Evolutionary conservation across 2,888 invertebrate genomes (phyloP).

Genomic region (Cheilosia variabilis): DNA sequence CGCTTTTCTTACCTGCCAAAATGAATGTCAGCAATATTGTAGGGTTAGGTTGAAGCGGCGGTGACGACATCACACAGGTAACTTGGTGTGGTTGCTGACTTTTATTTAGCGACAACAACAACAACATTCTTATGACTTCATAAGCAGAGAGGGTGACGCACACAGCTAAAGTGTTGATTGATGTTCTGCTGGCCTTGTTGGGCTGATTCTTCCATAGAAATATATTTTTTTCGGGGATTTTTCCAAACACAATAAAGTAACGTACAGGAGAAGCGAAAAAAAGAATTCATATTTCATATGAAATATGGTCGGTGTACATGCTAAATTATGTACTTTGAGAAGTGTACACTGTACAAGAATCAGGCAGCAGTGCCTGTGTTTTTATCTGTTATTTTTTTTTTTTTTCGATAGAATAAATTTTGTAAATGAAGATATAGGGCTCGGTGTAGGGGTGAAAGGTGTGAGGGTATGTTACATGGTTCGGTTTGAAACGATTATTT

Average conservation of each 20-base stretch:
- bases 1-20: slow-evolving; percentile 41
- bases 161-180: slow-evolving; percentile 59
- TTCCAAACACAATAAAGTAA: slow-evolving; percentile 27
- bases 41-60: slow-evolving; percentile 36
- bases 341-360: neutral
- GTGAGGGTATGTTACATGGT: slow-evolving; percentile 36
- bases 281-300: slow-evolving; percentile 66
- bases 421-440: slow-evolving; percentile 32
- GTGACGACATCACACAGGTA: slow-evolving; percentile 59
- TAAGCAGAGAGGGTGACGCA: slow-evolving; percentile 20
- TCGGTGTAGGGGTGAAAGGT: neutral
- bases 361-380: slow-evolving; percentile 4
- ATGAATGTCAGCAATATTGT: slow-evolving; percentile 39
- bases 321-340: slow-evolving; percentile 67
- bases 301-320: slow-evolving; percentile 70
- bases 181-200: slow-evolving; percentile 56
- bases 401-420: slow-evolving; percentile 70
- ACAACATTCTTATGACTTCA: slow-evolving; percentile 67
- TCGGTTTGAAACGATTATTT: slow-evolving; percentile 68
- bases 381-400: slow-evolving; percentile 55
- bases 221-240: slow-evolving; percentile 22
- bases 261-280: slow-evolving; percentile 12
- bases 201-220: neutral
- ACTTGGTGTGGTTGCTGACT: slow-evolving; percentile 16
- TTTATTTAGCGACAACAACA: slow-evolving; percentile 8